Evolutionary conservation across 2,797 vertebrate species (phyloP).

Genomic region (Pteronotus mesoamericanus): DNA sequence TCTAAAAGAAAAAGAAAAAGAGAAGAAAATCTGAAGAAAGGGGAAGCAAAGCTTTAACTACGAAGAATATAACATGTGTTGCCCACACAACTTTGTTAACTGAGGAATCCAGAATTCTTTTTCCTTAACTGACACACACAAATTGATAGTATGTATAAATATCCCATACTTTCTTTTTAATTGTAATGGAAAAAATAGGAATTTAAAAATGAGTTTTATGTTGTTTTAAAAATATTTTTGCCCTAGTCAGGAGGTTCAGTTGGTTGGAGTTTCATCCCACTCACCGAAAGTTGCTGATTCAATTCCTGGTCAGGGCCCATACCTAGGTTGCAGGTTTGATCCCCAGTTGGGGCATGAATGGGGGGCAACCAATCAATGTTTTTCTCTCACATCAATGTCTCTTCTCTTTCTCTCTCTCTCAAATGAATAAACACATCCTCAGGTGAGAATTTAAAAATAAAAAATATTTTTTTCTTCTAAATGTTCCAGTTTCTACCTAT

Average conservation of each 20-base stretch:
- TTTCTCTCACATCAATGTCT: neutral
- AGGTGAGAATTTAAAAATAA: neutral
- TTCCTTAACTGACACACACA: neutral
- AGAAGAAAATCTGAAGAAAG: neutral
- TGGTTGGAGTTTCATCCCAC: too few species aligned
- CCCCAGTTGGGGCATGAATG: too few species aligned
- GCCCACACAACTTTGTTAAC: neutral
- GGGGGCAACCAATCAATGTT: neutral
- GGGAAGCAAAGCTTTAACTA: neutral
- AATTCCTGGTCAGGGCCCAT: too few species aligned
- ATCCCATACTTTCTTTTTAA: neutral
- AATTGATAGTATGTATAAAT: neutral
- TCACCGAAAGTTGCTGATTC: too few species aligned
- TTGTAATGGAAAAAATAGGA: neutral
- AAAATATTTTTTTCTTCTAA: neutral
- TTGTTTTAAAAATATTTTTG: neutral
- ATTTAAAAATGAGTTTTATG: neutral
- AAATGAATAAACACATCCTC: neutral
- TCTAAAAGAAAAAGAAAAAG: too few species aligned
- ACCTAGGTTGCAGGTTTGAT: too few species aligned
- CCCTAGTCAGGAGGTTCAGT: neutral
- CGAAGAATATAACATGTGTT: neutral
- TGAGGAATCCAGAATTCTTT: neutral
- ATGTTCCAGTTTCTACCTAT: neutral
- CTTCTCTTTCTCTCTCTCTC: neutral